Percentiles rank a stretch among this genome's conserved stretches.
These are phyloP conservation scores for Bombycilla garrulus DNA, from an alignment of 2,113 vertebrate species.

Conservation along the genomic window DNA sequence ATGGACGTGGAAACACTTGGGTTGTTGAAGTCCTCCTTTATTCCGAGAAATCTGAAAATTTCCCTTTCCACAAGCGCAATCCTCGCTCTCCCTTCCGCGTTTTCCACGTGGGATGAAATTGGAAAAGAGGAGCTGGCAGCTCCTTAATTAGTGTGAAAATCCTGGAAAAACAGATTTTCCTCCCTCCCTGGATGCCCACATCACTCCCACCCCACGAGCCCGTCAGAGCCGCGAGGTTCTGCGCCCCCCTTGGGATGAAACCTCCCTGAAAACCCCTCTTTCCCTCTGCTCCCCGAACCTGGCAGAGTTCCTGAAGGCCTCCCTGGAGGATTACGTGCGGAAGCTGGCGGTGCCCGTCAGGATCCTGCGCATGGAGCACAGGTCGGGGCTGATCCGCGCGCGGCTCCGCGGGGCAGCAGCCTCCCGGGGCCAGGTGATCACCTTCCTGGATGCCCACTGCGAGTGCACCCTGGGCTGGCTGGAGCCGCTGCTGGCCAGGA, in stretches of 20 bases:
- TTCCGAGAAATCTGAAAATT: fast-evolving
- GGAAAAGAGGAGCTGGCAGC: background rate
- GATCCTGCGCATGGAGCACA: constrained; percentile 92
- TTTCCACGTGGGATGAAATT: background rate
- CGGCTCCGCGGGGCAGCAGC: constrained; percentile 90
- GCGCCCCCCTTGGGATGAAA: fast-evolving
- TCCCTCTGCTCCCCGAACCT: fast-evolving
- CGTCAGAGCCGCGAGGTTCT: background rate
- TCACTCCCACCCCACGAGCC: fast-evolving
- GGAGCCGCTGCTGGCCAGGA: constrained; percentile 90
- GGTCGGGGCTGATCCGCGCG: constrained; percentile 93
- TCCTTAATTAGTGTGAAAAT: background rate
- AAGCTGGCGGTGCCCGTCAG: constrained; percentile 83
- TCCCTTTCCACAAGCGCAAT: background rate
- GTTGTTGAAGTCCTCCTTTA: background rate
- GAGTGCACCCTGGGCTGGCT: constrained; percentile 95
- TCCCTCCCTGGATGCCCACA: background rate
- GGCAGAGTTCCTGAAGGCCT: constrained; percentile 89
- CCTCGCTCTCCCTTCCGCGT: background rate
- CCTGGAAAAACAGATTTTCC: background rate
- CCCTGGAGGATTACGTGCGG: constrained; percentile 85
- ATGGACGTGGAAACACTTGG: fast-evolving
- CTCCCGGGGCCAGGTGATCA: constrained; percentile 90
- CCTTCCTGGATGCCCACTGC: constrained; percentile 96
- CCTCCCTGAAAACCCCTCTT: background rate